Evolutionary conservation across 2,113 vertebrate genomes (phyloP), one percentile per base, ranked within the genome.

Genomic region (Erythrocercus mccallii): DNA sequence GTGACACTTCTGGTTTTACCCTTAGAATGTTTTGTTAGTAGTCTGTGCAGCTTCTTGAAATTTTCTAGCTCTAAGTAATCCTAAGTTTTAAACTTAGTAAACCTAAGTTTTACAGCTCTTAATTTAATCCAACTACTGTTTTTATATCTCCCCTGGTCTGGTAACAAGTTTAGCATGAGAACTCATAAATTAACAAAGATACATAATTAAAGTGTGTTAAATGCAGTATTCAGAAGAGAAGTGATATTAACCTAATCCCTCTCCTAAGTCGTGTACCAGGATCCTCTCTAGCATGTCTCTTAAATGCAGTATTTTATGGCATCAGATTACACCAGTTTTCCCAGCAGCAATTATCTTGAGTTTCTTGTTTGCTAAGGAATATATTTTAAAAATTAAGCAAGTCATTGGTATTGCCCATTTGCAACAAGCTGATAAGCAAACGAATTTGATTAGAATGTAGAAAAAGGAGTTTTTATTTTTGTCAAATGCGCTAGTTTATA

Each of bases 181-280:
- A 77, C 74, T 86, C 88, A 73, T 80, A 92, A 91, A 94, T 93
- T 82, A 93, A 65, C 71, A 50, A 51, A 85, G 58, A 22, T 70
- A 12, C 7, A 4, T 80, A 95, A 93, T 51, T 87, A 31, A 89
- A 82, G 25, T 69, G 45, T 92, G 21, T 85, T 93, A 94, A 92
- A 82, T 1, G 5, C 79, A 35, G 20, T 77, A n/a, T 77, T 95
- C 25, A 30, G 71, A 79, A 78, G 60, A 70, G 17, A 77, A 76
- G 6, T 82, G 74, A 54, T 73, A 86, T 94, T 93, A 95, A 73
- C 62, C 57, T 90, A 93, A 92, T 92, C 54, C 66, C 23, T 77
- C 85, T 90, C 5, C 6, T 69, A 69, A 82, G 8, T 53, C 25
- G 8, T 82, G 53, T 62, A 40, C 91, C 40, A 93, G 78, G 79